Conservation (phyloP, 2,797 vertebrate genomes). For the Petrocephalus sullivani region DNA sequence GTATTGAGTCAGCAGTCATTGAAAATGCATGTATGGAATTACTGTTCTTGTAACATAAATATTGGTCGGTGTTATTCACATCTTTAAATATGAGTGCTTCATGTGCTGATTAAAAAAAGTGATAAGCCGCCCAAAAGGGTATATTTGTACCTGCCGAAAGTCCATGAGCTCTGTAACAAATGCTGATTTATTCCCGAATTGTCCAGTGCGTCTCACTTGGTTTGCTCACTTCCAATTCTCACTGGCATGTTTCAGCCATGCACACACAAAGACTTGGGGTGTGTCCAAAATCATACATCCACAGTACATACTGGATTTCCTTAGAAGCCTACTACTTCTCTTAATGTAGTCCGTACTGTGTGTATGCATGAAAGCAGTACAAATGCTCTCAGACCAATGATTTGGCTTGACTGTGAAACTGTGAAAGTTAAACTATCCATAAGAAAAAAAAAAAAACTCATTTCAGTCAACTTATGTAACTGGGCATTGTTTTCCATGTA, state of each 20-base stretch:
- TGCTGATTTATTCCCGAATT: background rate
- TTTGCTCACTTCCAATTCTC: background rate
- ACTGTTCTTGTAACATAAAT: background rate
- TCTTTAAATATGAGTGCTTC: background rate
- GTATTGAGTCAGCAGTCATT: background rate
- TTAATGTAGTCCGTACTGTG: background rate
- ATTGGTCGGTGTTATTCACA: background rate
- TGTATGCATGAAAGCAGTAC: background rate
- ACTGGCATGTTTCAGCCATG: background rate
- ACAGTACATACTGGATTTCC: background rate
- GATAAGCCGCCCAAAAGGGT: background rate
- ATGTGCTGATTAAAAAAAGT: background rate
- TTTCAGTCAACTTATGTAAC: background rate
- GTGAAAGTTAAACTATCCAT: background rate
- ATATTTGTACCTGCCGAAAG: background rate
- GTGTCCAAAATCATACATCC: background rate
- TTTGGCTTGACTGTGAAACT: background rate
- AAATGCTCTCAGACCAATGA: background rate
- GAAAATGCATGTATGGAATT: background rate
- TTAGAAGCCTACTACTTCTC: background rate
- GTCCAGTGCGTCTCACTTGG: background rate
- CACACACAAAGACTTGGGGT: background rate
- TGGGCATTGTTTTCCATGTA: background rate
- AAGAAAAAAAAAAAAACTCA: background rate
- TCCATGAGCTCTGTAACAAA: background rate